Evolutionary conservation across 2,113 vertebrate genomes (phyloP), one percentile per base, ranked within the genome.

Genomic region (Gopherus flavomarginatus): DNA sequence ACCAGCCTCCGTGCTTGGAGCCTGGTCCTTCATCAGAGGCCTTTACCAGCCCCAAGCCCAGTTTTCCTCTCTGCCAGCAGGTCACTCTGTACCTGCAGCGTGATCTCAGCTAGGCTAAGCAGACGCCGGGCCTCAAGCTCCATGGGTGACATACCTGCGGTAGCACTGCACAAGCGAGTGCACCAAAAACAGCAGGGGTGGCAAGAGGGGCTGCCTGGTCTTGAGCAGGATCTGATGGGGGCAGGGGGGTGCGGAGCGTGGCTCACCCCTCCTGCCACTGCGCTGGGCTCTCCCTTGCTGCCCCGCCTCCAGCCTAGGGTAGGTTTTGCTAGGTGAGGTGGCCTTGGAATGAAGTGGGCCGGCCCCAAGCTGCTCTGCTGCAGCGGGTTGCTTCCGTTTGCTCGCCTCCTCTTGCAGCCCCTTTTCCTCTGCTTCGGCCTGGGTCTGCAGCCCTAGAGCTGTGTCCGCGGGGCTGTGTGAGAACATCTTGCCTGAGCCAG

Each of bases 101-200:
- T 72, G 35, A 38, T 21, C 65, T 19, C 3, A 8, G n/a, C 35
- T 8, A 35, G 62, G 62, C 31, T 19, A 65, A n/a, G 62, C 62
- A 17, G 62, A n/a, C 2, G 31, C 59, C 13, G 3, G 62, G 4
- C 17, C 31, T n/a, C 31, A 19, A 4, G 31, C 62, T n/a, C 17
- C 31, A 35, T 17, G 17, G 19, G 31, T 8, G n/a, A 10, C 19
- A 2, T 8, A 2, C 9, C 35, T 21, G 19, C 9, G 5, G n/a
- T 72, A 11, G 65, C 35, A 22, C 19, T 5, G 16, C 21, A 21
- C 35, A 72, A 22, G 65, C 35, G 9, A 9, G 19, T 21, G n/a
- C n/a, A n/a, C 65, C 35, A 72, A 10, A 72, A 72, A 17, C 5
- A 38, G 65, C 65, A 38, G n/a, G 3, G n/a, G n/a, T 2, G 65